Base-by-base conservation (phyloP, 2,113 vertebrate genomes). In the Opisthocomus hoazin region DNA sequence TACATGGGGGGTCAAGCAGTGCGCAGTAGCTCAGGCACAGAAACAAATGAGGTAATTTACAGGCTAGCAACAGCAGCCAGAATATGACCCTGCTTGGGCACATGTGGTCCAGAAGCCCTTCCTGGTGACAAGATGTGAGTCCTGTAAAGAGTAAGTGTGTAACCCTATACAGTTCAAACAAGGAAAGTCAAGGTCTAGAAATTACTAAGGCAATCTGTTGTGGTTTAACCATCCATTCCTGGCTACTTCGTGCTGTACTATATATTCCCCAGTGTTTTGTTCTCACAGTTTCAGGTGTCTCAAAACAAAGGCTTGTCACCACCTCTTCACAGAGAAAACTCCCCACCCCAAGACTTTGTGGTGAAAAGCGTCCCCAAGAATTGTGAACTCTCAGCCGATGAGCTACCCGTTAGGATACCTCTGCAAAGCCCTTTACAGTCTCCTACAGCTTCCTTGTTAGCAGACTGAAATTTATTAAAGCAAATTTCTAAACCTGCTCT, bases 361-460 rank as follows among this genome's bases (percentile, higher is more conserved):
- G 26, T 30, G 10, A 70, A 89, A 79, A 46, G 10, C 34, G 21
- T 34, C 41, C 34, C 30, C 51, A 75, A 57, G 23, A 53, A 41
- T 6, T 53, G 30, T 0, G 0, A 64, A 41, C 12, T 11, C 32
- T 34, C 27, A 74, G 32, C 11, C 3, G 1, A 26, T 76, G 34
- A 94, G 5, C 4, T 56, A 53, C 43, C 34, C 32, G n/a, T 68
- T 21, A 61, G 30, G n/a, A 51, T 65, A 83, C 7, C 41, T 70
- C 32, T 94, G n/a, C 32, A 58, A 90, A 87, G 17, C 32, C 3
- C 20, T 23, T n/a, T 29, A 51, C 6, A 57, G 11, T 65, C 36
- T 80, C 91, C 18, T 45, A 41, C 39, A 71, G 10, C 37, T 93
- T 76, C 57, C 54, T 60, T 74, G 10, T 32, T 36, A 68, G 15